Evolutionary conservation across 2,113 vertebrate species (phyloP).

Genomic region (Andinoacara biseriatus): DNA sequence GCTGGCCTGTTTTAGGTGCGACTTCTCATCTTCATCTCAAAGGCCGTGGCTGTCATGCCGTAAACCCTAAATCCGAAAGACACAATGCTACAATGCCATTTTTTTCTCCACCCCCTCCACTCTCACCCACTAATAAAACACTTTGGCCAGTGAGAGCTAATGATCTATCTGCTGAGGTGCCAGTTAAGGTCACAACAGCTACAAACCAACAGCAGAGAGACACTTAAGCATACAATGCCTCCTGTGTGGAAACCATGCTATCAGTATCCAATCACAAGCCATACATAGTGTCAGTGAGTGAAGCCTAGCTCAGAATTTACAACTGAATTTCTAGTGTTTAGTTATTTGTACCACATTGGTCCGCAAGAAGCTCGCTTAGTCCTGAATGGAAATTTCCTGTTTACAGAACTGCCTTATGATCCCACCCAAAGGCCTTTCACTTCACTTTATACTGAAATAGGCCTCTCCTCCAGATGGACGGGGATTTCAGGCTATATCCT

Average conservation of each 20-base stretch:
- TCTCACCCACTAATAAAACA: not conserved
- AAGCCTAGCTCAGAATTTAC: not conserved
- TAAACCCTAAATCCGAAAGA: not conserved
- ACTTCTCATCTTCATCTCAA: conserved; percentile 45
- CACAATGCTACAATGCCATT: conserved; percentile 16
- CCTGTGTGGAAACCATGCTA: not conserved
- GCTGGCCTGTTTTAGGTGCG: conserved; percentile 31
- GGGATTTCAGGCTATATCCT: conserved; percentile 75
- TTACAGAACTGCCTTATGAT: conserved; percentile 67
- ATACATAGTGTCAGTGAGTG: not conserved
- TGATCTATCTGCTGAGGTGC: conserved; percentile 26
- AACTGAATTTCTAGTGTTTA: not conserved
- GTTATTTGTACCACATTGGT: not conserved
- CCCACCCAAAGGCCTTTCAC: conserved; percentile 69
- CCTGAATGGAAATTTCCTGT: conserved; percentile 74
- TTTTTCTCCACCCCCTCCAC: not conserved
- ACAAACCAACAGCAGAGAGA: not conserved
- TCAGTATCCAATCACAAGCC: not conserved
- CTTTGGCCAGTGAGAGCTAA: conserved; percentile 8
- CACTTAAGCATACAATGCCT: conserved; percentile 8
- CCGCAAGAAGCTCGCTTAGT: not conserved
- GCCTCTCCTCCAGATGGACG: conserved; percentile 39
- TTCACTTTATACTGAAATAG: conserved; percentile 53
- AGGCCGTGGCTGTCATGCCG: conserved; percentile 17
- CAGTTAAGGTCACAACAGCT: conserved; percentile 12